Conservation (phyloP, 1,140 invertebrate species). For the Dysdera silvatica region DNA sequence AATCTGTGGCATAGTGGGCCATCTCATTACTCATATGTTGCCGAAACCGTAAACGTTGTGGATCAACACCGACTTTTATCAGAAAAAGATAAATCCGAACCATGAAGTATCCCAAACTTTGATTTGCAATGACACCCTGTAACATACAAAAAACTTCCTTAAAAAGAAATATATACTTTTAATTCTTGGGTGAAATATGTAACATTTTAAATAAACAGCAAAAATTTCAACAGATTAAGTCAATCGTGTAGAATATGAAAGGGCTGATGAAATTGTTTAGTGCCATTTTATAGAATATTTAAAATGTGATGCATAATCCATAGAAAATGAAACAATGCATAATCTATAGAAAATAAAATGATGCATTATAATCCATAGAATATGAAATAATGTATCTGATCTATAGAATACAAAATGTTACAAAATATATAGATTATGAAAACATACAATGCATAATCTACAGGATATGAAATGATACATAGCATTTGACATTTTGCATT, state of each 20-base stretch:
- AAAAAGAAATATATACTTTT: neutral
- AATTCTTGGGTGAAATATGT: neutral
- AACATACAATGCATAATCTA: neutral
- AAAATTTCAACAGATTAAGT: too few species aligned
- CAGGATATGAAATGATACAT: neutral
- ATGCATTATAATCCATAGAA: too few species aligned
- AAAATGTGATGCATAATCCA: too few species aligned
- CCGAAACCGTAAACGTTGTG: slow-evolving; percentile 78
- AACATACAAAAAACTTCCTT: slow-evolving; percentile 36
- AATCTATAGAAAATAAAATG: too few species aligned
- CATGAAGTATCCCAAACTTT: slow-evolving; percentile 97
- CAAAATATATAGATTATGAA: neutral
- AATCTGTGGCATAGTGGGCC: slow-evolving; percentile 99
- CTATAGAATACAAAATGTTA: neutral
- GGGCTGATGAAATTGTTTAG: neutral
- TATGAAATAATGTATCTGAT: too few species aligned
- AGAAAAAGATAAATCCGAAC: slow-evolving; percentile 88
- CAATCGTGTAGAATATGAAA: too few species aligned
- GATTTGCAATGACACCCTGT: slow-evolving; percentile 82
- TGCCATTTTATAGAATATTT: neutral
- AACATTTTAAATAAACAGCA: neutral
- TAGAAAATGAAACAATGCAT: too few species aligned
- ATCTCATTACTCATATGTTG: slow-evolving; percentile 99
- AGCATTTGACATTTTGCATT: too few species aligned
- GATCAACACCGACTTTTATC: slow-evolving; percentile 76